phyloP scores from a whole-genome alignment of 1,140 invertebrate genomes.

The Temnothorax longispinosus region DNA sequence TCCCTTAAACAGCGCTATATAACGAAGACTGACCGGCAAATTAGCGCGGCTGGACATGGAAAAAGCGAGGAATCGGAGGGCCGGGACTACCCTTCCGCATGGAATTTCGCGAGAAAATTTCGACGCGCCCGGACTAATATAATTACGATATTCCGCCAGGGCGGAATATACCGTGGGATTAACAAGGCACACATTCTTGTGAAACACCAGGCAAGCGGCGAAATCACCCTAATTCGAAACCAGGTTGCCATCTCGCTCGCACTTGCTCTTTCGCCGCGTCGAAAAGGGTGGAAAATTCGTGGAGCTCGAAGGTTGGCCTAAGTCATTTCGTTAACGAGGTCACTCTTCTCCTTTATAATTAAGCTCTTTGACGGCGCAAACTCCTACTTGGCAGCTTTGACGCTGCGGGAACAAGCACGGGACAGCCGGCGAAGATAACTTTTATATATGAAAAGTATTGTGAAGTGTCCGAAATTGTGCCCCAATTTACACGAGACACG shows the following conservation, averaged over 20 bases:
- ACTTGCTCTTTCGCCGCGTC: constrained; percentile 8
- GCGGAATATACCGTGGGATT: constrained; percentile 76
- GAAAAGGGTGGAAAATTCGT: constrained; percentile 73
- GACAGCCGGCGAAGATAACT: neutral
- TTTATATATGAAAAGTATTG: neutral
- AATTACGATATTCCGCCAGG: constrained; percentile 78
- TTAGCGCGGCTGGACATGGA: constrained; percentile 44
- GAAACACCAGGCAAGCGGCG: constrained; percentile 61
- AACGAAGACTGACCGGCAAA: constrained; percentile 23
- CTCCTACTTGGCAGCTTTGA: constrained; percentile 16
- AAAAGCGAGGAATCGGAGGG: constrained; percentile 38
- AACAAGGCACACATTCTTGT: constrained; percentile 77
- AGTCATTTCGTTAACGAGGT: constrained; percentile 74
- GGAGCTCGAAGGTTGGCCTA: constrained; percentile 45
- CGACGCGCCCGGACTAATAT: constrained; percentile 69
- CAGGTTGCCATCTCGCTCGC: neutral
- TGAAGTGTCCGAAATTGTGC: neutral
- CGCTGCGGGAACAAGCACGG: neutral
- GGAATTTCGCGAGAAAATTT: constrained; percentile 74
- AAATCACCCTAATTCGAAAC: constrained; percentile 61
- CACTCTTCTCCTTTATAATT: constrained; percentile 63
- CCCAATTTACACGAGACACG: neutral
- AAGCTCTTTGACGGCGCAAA: constrained; percentile 25
- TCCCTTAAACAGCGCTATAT: constrained; percentile 23
- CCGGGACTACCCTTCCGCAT: constrained; percentile 32